A percentile compares a stretch with the other conserved stretches of the same genome.
These are phyloP conservation scores for Acrobasis consociella DNA, from an alignment of 2,888 invertebrate species.

Conservation along the genomic window DNA sequence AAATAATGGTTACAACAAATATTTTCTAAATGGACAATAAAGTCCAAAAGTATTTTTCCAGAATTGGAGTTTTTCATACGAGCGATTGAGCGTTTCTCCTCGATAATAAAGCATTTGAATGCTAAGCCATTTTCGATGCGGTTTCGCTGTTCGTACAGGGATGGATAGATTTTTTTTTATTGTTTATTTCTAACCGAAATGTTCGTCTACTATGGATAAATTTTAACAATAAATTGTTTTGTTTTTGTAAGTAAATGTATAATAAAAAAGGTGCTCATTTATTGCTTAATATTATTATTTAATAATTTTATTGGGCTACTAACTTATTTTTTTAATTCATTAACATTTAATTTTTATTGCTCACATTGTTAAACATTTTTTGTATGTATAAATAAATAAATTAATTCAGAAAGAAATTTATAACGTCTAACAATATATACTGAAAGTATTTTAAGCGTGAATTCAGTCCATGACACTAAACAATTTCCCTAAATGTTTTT, in stretches of 20 bases:
- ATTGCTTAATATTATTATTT: slow-evolving; percentile 6
- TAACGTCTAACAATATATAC: no score
- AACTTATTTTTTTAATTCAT: not conserved
- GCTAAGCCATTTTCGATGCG: slow-evolving; percentile 18
- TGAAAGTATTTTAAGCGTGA: no score
- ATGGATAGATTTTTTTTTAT: slow-evolving; percentile 16
- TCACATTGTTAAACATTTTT: not conserved
- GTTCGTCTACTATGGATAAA: slow-evolving; percentile 20
- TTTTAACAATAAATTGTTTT: not conserved
- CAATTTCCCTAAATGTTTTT: no score
- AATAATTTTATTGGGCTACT: not conserved
- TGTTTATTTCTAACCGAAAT: slow-evolving; percentile 6
- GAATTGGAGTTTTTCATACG: not conserved
- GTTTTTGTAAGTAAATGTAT: not conserved
- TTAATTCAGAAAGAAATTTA: no score
- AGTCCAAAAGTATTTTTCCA: not conserved
- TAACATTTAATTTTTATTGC: not conserved
- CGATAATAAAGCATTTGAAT: slow-evolving; percentile 13
- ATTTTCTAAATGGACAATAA: not conserved
- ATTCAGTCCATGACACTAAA: no score
- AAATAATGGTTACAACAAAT: not conserved
- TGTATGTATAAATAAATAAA: not conserved
- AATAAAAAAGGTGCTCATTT: slow-evolving; percentile 20
- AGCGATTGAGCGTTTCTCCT: slow-evolving; percentile 2
- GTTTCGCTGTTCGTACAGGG: slow-evolving; percentile 24